Base-by-base conservation (phyloP, 2,797 vertebrate species). In the Coccyzus lansbergi region DNA sequence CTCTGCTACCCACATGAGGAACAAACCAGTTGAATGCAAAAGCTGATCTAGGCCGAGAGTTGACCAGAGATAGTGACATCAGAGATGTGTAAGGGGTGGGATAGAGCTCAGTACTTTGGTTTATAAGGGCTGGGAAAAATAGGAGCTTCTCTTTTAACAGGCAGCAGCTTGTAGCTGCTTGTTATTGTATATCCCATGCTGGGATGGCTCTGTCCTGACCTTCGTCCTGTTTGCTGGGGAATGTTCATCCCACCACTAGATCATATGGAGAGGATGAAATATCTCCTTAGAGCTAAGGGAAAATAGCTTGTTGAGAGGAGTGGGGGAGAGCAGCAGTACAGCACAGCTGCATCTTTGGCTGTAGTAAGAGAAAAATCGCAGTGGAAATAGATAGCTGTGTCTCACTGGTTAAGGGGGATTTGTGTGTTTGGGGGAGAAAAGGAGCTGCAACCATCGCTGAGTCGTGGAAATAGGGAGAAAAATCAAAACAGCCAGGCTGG, bases 331-430 rank as follows among this genome's bases (percentile, higher is more conserved):
- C 77, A 59, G 3, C 2, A 6, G 40, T 56, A 65, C 33, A 78
- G 80, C 88, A 91, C 88, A 95, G 92, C 86, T 95, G 90, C 6
- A 36, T 26, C 69, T 76, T 26, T 64, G 77, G 34, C 84, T 86
- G 60, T 14, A 38, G 33, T 31, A 53, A 76, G 51, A 62, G 64
- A 48, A 48, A 69, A 56, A 40, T 69, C 82, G 89, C 9, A 0
- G 15, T 60, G 84, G 71, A 74, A 83, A 12, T 4, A 40, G 49
- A 12, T 4, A 40, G 49, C 75, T 1, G 0, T 48, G 38, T 25
- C 31, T 29, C 1, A 52, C 16, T 64, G 10, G 44, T 65, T 26
- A 29, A 84, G 11, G 28, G 55, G 48, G 44, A 24, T 77, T 63
- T 52, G 26, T 76, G 59, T 42, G 21, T 22, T 49, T 49, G 11